A percentile compares a stretch with the other conserved stretches of the same genome.
Evolutionary conservation across 2,888 invertebrate genomes (phyloP).

Genomic region (Proisotoma minuta): DNA sequence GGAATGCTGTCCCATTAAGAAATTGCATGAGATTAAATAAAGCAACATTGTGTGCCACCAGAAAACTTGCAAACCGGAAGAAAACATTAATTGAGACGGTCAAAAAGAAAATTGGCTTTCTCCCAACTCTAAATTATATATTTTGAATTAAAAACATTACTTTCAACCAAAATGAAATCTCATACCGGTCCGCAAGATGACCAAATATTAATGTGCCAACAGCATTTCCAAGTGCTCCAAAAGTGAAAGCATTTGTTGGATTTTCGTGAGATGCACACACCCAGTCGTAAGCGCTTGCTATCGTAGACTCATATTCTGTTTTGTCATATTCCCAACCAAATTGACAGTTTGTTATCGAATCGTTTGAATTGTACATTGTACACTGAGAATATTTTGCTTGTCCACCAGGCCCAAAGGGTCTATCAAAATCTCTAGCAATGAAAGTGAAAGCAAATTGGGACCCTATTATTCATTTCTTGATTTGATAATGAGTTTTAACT

Average conservation of each 20-base stretch:
- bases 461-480: too few species aligned
- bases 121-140: constrained; percentile 55
- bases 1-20: constrained; percentile 35
- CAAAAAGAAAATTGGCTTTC: constrained; percentile 55
- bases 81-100: constrained; percentile 50
- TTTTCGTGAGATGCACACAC: constrained; percentile 57
- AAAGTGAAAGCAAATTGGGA: too few species aligned
- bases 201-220: constrained; percentile 40
- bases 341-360: constrained; percentile 50
- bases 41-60: constrained; percentile 23
- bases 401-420: constrained; percentile 24
- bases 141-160: constrained; percentile 7
- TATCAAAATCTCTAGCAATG: constrained; percentile 14
- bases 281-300: constrained; percentile 57
- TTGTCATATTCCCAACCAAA: constrained; percentile 58
- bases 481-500: too few species aligned
- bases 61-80: constrained; percentile 32
- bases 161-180: neutral
- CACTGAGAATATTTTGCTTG: constrained; percentile 25
- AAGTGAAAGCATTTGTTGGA: constrained; percentile 57
- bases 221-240: constrained; percentile 12
- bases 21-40: constrained; percentile 29
- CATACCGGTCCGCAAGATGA: constrained; percentile 33
- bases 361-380: constrained; percentile 26
- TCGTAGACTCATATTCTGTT: constrained; percentile 56